Evolutionary conservation across 2,888 invertebrate genomes (phyloP), one percentile per base, ranked within the genome.

Genomic region (Atethmia centrago): DNA sequence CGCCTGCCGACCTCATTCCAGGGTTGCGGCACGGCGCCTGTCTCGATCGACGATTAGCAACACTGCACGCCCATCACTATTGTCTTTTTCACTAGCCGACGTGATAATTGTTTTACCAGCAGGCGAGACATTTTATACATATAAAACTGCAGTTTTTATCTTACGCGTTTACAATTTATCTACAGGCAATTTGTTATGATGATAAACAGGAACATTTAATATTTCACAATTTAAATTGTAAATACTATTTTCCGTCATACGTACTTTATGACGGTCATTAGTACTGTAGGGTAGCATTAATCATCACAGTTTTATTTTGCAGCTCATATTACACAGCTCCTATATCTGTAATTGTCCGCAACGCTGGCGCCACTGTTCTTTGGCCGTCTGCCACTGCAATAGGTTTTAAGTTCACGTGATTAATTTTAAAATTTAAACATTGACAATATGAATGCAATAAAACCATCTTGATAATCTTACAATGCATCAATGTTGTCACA

Each of bases 341-440:
- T 92, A 88, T 92, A 90, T 92, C 90, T 92, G 93, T 93, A 94
- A 94, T 94, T 93, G 93, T 92, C 90, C 90, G 92, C 89, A 88
- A 87, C 91, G 87, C 80, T 87, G 94, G 95, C 95, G 95, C 95
- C 95, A 92, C 91, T 79, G 87, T 86, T 89, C 92, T 89, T 94
- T 95, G 95, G 95, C 94, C 80, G 92, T 84, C 89, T 94, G 95
- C 95, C 95, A 95, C 90, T 90, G 90, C 90, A 91, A 88, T 90
- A 89, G 89, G 87, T 89, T 85, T 88, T 85, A 88, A n/a, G 88
- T 90, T 87, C 89, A 85, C 84, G 85, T 91, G 88, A 93, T 93
- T 92, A 92, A 92, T 93, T 93, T 90, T 87, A 88, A 91, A 91
- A 93, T 91, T 87, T 88, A 87, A 90, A 90, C 87, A 88, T 86